Base-by-base conservation (phyloP, 1,140 invertebrate species). In the Nilaparvata lugens region DNA sequence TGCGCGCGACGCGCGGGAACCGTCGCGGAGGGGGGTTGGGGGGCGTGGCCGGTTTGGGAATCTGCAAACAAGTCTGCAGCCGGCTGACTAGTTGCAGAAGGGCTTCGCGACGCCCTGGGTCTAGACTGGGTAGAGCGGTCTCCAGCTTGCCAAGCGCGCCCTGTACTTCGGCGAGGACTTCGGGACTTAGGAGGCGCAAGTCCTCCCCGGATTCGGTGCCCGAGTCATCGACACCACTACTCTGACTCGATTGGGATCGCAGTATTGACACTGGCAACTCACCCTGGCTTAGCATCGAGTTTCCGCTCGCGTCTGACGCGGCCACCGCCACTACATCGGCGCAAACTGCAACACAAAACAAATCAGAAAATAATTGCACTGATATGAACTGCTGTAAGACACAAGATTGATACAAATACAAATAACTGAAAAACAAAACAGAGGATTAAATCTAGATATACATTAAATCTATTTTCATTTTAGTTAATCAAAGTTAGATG, bases 141-240 rank as follows among this genome's bases (percentile, higher is more conserved):
- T 87, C 82, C 11, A 94, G 76, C 56, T 86, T 81, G 19, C 79
- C 80, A 3, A 94, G 74, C 0, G 89, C 89, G 45, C 81, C 81
- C 64, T 88, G 85, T 11, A 94, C 89, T 70, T 93, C 89, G 2
- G 80, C 81, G 21, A 92, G 78, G 0, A 92, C 78, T 48, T 67
- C 62, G 35, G 65, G 66, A 63, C 63, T 69, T 16, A 67, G 42
- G 19, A 56, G 52, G 18, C 62, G 54, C 18, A 67, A 72, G 69
- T 85, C 82, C 69, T 85, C 83, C 24, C 83, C 82, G 43, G 81
- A 83, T 69, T 85, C 83, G n/a, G 81, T 84, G 38, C 82, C 83
- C 2, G 83, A 84, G 70, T 84, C 82, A 65, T 80, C 74, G n/a
- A 75, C 70, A 35, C 55, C 55, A 56, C 65, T 61, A 42, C 57